Conservation (phyloP, 2,113 vertebrate species). For the Clarias macrocephalus region DNA sequence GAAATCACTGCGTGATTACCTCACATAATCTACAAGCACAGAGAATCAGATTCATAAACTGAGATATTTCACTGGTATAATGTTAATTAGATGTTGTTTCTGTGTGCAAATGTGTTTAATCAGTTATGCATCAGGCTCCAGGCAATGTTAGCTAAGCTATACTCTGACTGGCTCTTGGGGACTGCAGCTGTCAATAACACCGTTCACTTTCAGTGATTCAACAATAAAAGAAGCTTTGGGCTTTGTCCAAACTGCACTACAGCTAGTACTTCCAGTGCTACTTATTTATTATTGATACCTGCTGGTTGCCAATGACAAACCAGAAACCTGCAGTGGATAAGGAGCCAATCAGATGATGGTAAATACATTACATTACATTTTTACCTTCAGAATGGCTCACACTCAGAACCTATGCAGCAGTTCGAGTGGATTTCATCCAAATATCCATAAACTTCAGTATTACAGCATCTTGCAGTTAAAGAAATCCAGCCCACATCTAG, state of each 20-base stretch:
- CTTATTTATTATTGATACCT: slow-evolving; percentile 61
- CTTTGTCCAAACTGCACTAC: slow-evolving; percentile 54
- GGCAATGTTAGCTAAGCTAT: slow-evolving; percentile 4
- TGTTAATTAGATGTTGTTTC: not conserved
- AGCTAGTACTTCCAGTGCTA: slow-evolving; percentile 34
- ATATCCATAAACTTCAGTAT: not conserved
- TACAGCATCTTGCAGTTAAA: not conserved
- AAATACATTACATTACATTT: slow-evolving; percentile 27
- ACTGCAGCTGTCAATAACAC: slow-evolving; percentile 42
- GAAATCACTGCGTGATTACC: not conserved
- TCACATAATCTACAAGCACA: not conserved
- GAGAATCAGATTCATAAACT: not conserved
- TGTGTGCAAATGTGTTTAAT: not conserved
- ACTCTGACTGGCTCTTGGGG: slow-evolving; percentile 24
- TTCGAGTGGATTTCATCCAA: no score
- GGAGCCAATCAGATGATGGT: slow-evolving; percentile 4
- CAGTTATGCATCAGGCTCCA: not conserved
- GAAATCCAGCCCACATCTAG: not conserved
- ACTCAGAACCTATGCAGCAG: not conserved
- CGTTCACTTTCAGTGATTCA: slow-evolving; percentile 45
- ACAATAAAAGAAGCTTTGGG: slow-evolving; percentile 45
- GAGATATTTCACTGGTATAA: not conserved
- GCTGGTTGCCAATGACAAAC: slow-evolving; percentile 27
- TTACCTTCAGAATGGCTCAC: not conserved
- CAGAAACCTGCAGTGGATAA: slow-evolving; percentile 19